phyloP scores from a whole-genome alignment of 2,888 invertebrate species.

The Corythucha ciliata region DNA sequence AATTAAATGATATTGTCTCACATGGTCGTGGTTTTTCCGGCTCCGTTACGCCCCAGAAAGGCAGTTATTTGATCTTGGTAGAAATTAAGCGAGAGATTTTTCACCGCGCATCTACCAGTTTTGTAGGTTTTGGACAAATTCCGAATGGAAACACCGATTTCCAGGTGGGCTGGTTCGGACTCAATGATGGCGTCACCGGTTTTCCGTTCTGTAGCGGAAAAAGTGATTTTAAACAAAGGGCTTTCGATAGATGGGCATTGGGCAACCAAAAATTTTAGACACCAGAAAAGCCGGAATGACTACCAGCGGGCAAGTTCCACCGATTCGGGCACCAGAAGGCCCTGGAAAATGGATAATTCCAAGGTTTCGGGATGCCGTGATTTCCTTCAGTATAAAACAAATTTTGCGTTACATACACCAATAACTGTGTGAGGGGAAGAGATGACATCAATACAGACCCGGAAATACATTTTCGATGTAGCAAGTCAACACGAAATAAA shows the following conservation, averaged over 20 bases:
- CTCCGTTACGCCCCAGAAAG: slow-evolving; percentile 79
- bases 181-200: slow-evolving; percentile 37
- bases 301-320: no score
- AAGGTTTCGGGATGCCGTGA: slow-evolving; percentile 48
- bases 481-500: slow-evolving; percentile 47
- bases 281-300: no score
- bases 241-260: no score
- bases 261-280: no score
- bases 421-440: no score
- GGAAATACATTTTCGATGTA: slow-evolving; percentile 53
- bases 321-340: slow-evolving; percentile 44
- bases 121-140: slow-evolving; percentile 61
- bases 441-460: no score
- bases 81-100: slow-evolving; percentile 65
- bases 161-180: slow-evolving; percentile 43
- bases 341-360: slow-evolving; percentile 46
- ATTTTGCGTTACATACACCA: no score
- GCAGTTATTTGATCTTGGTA: slow-evolving; percentile 76
- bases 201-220: no score
- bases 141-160: slow-evolving; percentile 62
- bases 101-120: slow-evolving; percentile 57
- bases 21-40: slow-evolving; percentile 88
- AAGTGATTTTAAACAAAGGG: no score
- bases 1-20: slow-evolving; percentile 44
- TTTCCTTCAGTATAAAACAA: no score